These are phyloP conservation scores for Oreochromis mossambicus DNA, from an alignment of 2,797 vertebrate genomes.

Conservation along the genomic window DNA sequence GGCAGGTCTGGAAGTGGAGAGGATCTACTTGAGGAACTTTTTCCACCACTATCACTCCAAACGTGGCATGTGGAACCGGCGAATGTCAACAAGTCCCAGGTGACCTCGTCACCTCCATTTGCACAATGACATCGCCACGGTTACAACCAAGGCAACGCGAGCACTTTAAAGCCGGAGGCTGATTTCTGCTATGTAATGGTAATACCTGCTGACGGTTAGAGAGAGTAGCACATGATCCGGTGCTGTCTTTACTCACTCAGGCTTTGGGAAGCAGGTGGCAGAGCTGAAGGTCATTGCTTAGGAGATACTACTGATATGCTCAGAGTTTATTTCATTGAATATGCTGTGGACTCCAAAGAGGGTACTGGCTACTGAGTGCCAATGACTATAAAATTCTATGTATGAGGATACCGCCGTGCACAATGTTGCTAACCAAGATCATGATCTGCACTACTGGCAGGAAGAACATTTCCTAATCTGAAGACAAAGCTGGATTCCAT, in stretches of 20 bases:
- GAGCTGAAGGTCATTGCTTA: background rate
- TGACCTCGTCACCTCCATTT: slow-evolving; percentile 22
- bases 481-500: slow-evolving; percentile 5
- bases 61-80: slow-evolving; percentile 95
- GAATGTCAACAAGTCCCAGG: slow-evolving; percentile 2
- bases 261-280: background rate
- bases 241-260: background rate
- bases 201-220: background rate
- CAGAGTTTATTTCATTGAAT: slow-evolving; percentile 36
- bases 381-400: background rate
- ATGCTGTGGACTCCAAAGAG: slow-evolving; percentile 25
- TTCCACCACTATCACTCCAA: slow-evolving; percentile 93
- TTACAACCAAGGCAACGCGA: slow-evolving; percentile 16
- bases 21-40: slow-evolving; percentile 90
- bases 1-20: slow-evolving; percentile 91
- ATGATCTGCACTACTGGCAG: slow-evolving; percentile 4
- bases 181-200: background rate
- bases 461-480: background rate
- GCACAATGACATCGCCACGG: slow-evolving; percentile 5
- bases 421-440: background rate
- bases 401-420: slow-evolving; percentile 3
- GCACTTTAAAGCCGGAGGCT: slow-evolving; percentile 53
- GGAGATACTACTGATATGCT: slow-evolving; percentile 49
- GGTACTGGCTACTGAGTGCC: background rate
- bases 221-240: background rate